Base-by-base conservation (phyloP, 2,113 vertebrate genomes). In the Aldabrachelys gigantea region DNA sequence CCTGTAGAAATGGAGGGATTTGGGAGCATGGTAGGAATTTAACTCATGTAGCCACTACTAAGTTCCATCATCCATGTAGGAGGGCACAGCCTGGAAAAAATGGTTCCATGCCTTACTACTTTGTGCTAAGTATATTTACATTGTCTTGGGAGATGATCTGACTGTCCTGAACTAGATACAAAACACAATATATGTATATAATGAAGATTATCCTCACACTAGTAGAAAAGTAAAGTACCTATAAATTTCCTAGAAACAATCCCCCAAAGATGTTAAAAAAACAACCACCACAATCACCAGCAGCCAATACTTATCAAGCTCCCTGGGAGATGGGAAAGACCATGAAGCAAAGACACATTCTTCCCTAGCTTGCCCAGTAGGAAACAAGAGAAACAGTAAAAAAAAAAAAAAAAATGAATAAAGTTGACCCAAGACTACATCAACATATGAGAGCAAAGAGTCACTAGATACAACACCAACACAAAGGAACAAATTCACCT, bases 211-310 rank as follows among this genome's bases (percentile, higher is more conserved):
- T 86, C 84, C 31, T 86, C n/a, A 89, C 69, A 62, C 5, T 89
- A 89, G 59, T 49, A 78, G 21, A 89, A 91, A 96, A 91, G 79
- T 29, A 85, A 65, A 90, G 81, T 21, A 84, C 82, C n/a, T 54
- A 22, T 19, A 59, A 27, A 80, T 2, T 2, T 89, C 80, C 59
- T 86, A 82, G 44, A 89, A 89, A 10, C 12, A 72, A 1, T 72
- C 84, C 41, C 41, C 80, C 31, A 84, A 82, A 27, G 10, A 86
- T 86, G 4, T 21, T 13, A n/a, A 69, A 17, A 85, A 62, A 31
- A 16, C 27, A 31, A 62, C 22, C 54, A 22, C 21, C 53, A 52
- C 52, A 13, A 52, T 4, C 53, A 56, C 21, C 29, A 35, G 13
- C 31, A 65, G 14, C 31, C 19, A 56, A 2, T 0, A 69, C 81